Conservation (phyloP, 1,140 invertebrate species). For the Euwallacea similis region DNA sequence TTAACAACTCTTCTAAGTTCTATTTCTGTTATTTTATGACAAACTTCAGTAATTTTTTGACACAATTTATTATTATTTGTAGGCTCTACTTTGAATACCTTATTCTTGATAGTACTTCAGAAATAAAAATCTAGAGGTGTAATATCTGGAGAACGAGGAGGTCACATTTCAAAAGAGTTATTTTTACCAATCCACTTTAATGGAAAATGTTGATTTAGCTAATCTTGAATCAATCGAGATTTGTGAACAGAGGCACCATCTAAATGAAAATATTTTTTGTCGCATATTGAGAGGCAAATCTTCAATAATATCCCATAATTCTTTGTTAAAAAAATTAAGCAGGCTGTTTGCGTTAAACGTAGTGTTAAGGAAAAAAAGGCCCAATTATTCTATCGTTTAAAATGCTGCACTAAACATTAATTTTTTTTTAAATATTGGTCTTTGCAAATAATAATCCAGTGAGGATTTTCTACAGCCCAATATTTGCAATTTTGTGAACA, state of each 20-base stretch:
- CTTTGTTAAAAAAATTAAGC: background rate
- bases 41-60: background rate
- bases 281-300: background rate
- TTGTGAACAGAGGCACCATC: background rate
- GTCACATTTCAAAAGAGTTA: background rate
- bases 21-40: background rate
- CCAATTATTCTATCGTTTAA: background rate
- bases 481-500: background rate
- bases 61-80: background rate
- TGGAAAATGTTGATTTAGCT: background rate
- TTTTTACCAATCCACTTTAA: background rate
- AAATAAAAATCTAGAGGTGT: background rate
- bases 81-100: background rate
- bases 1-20: slow-evolving; percentile 1
- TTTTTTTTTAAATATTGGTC: background rate
- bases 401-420: background rate
- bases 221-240: background rate
- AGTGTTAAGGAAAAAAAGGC: background rate
- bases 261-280: background rate
- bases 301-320: background rate
- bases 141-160: background rate
- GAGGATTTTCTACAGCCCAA: background rate
- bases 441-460: background rate
- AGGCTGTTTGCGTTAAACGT: background rate
- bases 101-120: background rate